phyloP scores from a whole-genome alignment of 2,113 vertebrate species.

The Progne subis region DNA sequence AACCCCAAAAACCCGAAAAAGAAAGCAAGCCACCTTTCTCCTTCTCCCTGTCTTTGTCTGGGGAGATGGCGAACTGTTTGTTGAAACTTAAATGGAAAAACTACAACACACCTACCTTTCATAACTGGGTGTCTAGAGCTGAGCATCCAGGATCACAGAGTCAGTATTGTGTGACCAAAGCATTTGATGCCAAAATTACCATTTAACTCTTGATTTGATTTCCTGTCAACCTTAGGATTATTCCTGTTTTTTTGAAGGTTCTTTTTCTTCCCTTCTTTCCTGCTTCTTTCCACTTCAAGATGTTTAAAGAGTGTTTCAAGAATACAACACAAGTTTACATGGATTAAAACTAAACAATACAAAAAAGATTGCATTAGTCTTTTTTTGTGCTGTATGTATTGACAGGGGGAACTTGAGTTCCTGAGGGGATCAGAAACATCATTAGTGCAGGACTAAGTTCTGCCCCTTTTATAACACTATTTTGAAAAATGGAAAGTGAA shows the following conservation, averaged over 20 bases:
- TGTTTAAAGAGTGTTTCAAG: conserved; percentile 66
- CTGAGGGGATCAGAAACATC: conserved; percentile 62
- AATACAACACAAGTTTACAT: conserved; percentile 68
- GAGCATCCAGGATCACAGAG: conserved; percentile 88
- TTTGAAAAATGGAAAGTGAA: conserved; percentile 31
- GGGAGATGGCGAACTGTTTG: conserved; percentile 88
- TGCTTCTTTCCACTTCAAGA: conserved; percentile 70
- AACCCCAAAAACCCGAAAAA: not conserved
- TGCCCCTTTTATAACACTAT: conserved; percentile 54
- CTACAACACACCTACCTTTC: conserved; percentile 99
- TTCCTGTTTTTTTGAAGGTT: conserved; percentile 71
- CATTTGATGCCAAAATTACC: conserved; percentile 98
- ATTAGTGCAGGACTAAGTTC: conserved; percentile 56
- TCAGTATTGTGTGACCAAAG: conserved; percentile 99
- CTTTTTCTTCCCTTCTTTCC: conserved; percentile 59
- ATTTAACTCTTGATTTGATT: conserved; percentile 78
- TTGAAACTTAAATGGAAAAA: conserved; percentile 91
- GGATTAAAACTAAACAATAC: conserved; percentile 73
- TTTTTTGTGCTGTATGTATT: conserved; percentile 63
- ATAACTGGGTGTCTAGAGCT: conserved; percentile 87
- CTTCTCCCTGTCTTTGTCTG: conserved; percentile 79
- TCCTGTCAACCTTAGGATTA: conserved; percentile 70
- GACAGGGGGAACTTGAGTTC: conserved; percentile 58
- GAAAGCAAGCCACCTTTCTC: conserved; percentile 54
- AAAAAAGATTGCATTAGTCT: conserved; percentile 63